Evolutionary conservation across 2,888 invertebrate genomes (phyloP).

Genomic region (Trachelus iudaicus): DNA sequence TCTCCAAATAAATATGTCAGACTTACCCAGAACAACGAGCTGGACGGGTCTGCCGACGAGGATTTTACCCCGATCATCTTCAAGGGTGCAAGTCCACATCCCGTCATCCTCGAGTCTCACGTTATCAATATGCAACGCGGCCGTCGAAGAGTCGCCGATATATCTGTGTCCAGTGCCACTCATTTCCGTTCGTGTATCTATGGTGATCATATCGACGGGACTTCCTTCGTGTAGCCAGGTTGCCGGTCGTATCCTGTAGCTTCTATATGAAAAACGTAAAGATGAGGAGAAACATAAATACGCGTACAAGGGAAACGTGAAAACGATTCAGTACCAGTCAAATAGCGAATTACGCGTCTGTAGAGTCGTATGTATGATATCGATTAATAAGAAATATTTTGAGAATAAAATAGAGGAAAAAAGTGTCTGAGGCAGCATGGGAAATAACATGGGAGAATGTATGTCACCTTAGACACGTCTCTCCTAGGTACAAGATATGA

Average conservation of each 20-base stretch:
- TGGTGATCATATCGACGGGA: constrained; percentile 63
- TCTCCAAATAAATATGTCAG: not conserved
- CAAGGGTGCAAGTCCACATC: constrained; percentile 77
- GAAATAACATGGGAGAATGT: no score
- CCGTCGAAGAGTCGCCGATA: constrained; percentile 61
- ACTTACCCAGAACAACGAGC: constrained; percentile 75
- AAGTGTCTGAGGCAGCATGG: no score
- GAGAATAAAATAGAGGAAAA: not conserved
- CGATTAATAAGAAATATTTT: not conserved
- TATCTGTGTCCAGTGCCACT: constrained; percentile 63
- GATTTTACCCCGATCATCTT: constrained; percentile 73
- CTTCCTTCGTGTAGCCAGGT: constrained; percentile 60
- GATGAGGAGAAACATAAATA: not conserved
- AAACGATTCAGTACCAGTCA: not conserved
- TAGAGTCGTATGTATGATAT: not conserved
- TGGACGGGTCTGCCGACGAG: constrained; percentile 75
- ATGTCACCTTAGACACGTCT: no score
- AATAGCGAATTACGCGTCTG: no score
- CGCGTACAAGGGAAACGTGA: not conserved
- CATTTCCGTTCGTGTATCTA: constrained; percentile 62
- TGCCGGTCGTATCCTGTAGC: constrained; percentile 60
- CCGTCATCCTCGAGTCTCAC: constrained; percentile 76
- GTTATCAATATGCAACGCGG: constrained; percentile 69
- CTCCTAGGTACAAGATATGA: not conserved
- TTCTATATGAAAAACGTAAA: constrained; percentile 34